A percentile compares a stretch with the other conserved stretches of the same genome.
Conservation (phyloP, 1,140 invertebrate genomes). For the Tetramorium simillimum region DNA sequence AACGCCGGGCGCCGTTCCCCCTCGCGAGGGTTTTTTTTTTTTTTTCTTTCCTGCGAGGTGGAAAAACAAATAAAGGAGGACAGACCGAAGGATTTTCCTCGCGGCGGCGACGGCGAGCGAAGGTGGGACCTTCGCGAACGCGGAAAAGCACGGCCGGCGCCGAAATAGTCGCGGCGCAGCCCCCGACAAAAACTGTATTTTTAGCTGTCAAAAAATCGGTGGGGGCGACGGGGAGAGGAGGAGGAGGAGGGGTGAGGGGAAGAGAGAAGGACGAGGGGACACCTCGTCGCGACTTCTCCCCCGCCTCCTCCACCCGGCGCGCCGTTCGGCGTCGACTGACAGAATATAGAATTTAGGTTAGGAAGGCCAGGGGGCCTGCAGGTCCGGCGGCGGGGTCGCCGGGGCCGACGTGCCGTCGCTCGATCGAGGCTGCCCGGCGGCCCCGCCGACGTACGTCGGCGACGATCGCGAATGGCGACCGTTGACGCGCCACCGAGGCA, state of each 20-base stretch:
- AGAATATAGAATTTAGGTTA: slow-evolving; percentile 71
- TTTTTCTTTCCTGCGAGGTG: not conserved
- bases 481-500: not conserved
- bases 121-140: not conserved
- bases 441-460: not conserved
- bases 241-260: no score
- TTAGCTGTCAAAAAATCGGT: slow-evolving; percentile 74
- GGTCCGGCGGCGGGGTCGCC: not conserved
- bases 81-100: not conserved
- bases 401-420: slow-evolving; percentile 22
- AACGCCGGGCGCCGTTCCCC: not conserved
- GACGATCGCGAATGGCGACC: not conserved
- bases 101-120: no score
- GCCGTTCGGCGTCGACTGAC: slow-evolving; percentile 18
- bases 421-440: slow-evolving; percentile 18
- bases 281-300: not conserved
- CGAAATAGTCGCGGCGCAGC: slow-evolving; percentile 61
- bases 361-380: slow-evolving; percentile 42
- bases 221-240: not conserved
- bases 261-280: no score
- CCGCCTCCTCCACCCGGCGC: slow-evolving; percentile 12
- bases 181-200: slow-evolving; percentile 73
- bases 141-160: slow-evolving; percentile 19
- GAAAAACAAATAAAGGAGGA: not conserved
- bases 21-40: not conserved